Conservation (phyloP, 64 coral and sea anemone genomes). For the Acropora tenuis region DNA sequence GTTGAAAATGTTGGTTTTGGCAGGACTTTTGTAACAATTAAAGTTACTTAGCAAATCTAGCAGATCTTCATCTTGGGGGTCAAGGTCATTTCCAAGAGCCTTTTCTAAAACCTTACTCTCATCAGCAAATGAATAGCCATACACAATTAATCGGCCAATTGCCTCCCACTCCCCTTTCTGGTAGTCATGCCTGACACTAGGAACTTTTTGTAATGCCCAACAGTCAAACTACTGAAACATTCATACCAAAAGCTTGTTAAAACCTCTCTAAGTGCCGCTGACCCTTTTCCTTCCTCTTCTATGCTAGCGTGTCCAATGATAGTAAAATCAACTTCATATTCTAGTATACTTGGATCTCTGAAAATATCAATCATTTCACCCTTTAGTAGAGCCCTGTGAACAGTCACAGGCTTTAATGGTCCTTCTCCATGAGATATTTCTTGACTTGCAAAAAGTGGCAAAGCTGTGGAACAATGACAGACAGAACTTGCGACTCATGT, state of each 20-base stretch:
- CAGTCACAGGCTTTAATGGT: not conserved
- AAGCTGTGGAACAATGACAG: not conserved
- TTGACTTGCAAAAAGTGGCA: not conserved
- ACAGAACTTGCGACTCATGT: not conserved
- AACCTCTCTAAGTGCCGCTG: slow-evolving; percentile 16
- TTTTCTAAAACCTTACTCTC: slow-evolving; percentile 31
- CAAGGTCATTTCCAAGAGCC: slow-evolving; percentile 46
- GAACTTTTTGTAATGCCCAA: slow-evolving; percentile 52
- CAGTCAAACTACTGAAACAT: slow-evolving; percentile 16
- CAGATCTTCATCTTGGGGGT: slow-evolving; percentile 50
- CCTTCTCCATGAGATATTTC: not conserved
- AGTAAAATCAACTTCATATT: not conserved
- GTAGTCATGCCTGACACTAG: slow-evolving; percentile 42
- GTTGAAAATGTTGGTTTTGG: slow-evolving; percentile 31
- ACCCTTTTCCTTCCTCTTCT: slow-evolving; percentile 14
- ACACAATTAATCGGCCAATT: slow-evolving; percentile 50
- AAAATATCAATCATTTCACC: not conserved
- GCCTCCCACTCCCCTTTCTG: slow-evolving; percentile 60
- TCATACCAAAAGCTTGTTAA: slow-evolving; percentile 34
- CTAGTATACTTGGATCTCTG: not conserved
- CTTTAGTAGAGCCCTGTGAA: slow-evolving; percentile 1
- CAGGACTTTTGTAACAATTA: slow-evolving; percentile 40
- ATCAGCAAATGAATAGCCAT: slow-evolving; percentile 33
- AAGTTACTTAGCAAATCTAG: slow-evolving; percentile 27
- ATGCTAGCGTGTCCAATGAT: not conserved